Evolutionary conservation across 2,888 invertebrate species (phyloP), one percentile per base, ranked within the genome.

Genomic region (Selenia dentaria): DNA sequence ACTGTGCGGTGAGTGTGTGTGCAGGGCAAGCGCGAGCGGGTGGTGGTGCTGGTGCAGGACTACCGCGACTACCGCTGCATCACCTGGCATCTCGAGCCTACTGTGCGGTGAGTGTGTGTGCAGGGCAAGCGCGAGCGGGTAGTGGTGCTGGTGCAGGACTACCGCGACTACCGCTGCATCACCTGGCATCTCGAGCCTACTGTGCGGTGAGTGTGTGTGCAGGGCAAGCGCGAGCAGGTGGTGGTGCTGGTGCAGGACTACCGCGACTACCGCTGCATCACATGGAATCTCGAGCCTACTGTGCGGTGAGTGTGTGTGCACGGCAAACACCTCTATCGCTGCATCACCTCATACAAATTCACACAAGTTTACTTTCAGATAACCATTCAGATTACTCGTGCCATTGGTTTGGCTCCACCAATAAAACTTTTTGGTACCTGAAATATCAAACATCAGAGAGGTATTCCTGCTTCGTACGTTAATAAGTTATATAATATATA

Each of bases 171-270:
- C 82, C 94, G 95, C 69, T 98, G 98, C 83, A 95, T 97, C 83
- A 97, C 97, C 0, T 99, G 99, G 99, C 97, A 97, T 70, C 92
- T 99, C 51, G 98, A 98, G 78, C 99, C 99, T 10, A 97, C 97
- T 16, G 97, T 97, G 48, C 92, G 97, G 92, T 93, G 84, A 60
- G 67, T n/a, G n/a, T n/a, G n/a, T n/a, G n/a, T n/a, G n/a, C n/a
- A n/a, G n/a, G n/a, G n/a, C n/a, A n/a, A n/a, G n/a, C n/a, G 25
- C 8, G 43, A n/a, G 31, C 28, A 42, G 13, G 41, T 44, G 25
- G 38, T 32, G 39, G 24, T 47, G 43, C 39, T 45, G 62, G 93
- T 95, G 46, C 94, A 95, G 70, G 98, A 98, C 89, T 97, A 95
- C 95, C 92, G 98, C 44, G 95, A 95, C 71, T 99, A 97, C 82